Evolutionary conservation across 2,888 invertebrate species (phyloP), one percentile per base, ranked within the genome.

Genomic region (Protophormia terraenovae): DNA sequence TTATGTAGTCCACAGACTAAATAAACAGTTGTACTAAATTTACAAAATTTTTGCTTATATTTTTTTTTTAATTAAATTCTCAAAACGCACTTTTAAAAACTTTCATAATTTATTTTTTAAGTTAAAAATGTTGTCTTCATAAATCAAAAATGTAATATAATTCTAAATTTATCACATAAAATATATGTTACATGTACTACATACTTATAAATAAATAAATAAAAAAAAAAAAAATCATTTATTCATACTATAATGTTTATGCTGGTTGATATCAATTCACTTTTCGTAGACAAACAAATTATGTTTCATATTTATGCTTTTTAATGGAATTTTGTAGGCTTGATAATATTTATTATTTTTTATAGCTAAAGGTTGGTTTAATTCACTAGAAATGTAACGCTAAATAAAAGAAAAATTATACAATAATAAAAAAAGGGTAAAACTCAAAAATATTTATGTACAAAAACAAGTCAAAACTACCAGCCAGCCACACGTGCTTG

Each of bases 401-500:
- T 41, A 62, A 24, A 3, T 14, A 14, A 53, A 22, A 53, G n/a
- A 53, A 53, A 27, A 53, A 27, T 47, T 19, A 47, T 19, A 53
- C 27, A n/a, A 27, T 7, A 38, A 41, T n/a, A 12, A 16, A 41
- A 38, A 64, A 64, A 38, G 4, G 16, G n/a, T n/a, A n/a, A 16
- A 16, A 6, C 7, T 19, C 3, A 45, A 45, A 45, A 29, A 47
- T n/a, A n/a, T n/a, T n/a, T n/a, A n/a, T n/a, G n/a, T n/a, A n/a
- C 66, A 16, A 45, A 47, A 47, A 66, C 66, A 45, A 19, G 35
- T 16, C 35, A 35, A 75, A 50, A 62, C 22, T 53, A 12, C 14
- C 50, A 27, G n/a, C n/a, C 41, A 45, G 72, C 50, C 24, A 50
- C 47, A 62, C 73, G 62, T 62, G 47, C 73, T 50, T 12, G 24